Base-by-base conservation (phyloP, 1,140 invertebrate species). In the Wasmannia auropunctata region DNA sequence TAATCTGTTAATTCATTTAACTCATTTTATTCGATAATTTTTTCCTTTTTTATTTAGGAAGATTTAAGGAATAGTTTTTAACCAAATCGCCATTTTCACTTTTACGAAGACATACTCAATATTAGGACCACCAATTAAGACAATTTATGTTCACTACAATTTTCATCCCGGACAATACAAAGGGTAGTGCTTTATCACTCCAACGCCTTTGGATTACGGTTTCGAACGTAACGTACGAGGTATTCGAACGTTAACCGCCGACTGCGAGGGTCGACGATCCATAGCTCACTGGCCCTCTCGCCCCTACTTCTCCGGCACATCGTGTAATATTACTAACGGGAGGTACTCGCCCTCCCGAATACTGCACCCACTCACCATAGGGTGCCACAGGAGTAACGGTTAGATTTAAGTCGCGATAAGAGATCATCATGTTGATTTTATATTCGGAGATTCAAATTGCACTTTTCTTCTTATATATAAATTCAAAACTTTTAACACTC, bases 201-300 rank as follows among this genome's bases (percentile, higher is more conserved):
- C 28, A 58, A 25, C 43, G 22, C 46, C 40, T 54, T 70, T 76
- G 28, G 22, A 46, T 75, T 67, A 81, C 76, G 54, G 56, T 87
- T 89, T 43, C 86, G 51, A 58, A 74, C 51, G 51, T 83, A 83
- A 80, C 76, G 31, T 72, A 90, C 74, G 84, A 85, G 89, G 76
- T 86, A 76, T 72, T 80, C 87, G 92, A 92, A 92, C 77, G 92
- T 92, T 92, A 91, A 92, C 86, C 88, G 89, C 65, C 86, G 74
- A 92, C 92, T 92, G 87, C 86, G 86, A 89, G 92, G 90, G 91
- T 92, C 91, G 90, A 87, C 91, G 88, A 92, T 92, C 86, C 91
- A 93, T 91, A 90, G 88, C 89, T 90, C 86, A 88, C 89, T 86
- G 67, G 77, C 75, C 74, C 85, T 84, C 85, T 79, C 88, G 40